Conservation (phyloP, 23 tunicate genomes). For the Diplosoma virens region DNA sequence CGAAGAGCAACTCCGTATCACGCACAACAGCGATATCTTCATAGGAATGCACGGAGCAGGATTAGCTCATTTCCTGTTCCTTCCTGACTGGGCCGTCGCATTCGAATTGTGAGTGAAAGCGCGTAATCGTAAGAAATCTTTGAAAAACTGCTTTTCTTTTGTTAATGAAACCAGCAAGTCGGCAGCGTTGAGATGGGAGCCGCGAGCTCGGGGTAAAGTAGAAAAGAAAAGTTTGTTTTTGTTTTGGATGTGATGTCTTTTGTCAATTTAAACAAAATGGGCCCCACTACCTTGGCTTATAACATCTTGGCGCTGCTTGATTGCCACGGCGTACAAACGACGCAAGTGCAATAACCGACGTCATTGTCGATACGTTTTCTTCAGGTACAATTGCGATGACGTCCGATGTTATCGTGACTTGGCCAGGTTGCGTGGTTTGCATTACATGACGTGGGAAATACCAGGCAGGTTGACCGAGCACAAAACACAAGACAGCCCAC, state of each 20-base stretch:
- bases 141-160: not conserved
- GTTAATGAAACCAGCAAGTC: not conserved
- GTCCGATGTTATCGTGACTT: constrained; percentile 68
- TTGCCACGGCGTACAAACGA: not conserved
- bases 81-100: constrained; percentile 88
- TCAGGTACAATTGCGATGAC: constrained; percentile 87
- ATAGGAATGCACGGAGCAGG: constrained; percentile 94
- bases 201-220: too few species aligned
- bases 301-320: too few species aligned
- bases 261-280: too few species aligned
- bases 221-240: too few species aligned
- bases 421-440: constrained; percentile 59
- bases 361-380: not conserved
- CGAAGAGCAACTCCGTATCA: constrained; percentile 55
- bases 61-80: constrained; percentile 66
- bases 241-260: too few species aligned
- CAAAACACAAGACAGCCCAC: constrained; percentile 37
- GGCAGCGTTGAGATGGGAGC: not conserved
- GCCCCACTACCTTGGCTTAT: too few species aligned
- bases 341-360: not conserved
- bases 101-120: constrained; percentile 80
- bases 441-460: constrained; percentile 78
- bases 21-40: constrained; percentile 73
- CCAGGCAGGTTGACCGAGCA: constrained; percentile 3
- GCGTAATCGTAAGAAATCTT: not conserved